Conservation (phyloP, 2,888 invertebrate species). For the Lydus trimaculatus region DNA sequence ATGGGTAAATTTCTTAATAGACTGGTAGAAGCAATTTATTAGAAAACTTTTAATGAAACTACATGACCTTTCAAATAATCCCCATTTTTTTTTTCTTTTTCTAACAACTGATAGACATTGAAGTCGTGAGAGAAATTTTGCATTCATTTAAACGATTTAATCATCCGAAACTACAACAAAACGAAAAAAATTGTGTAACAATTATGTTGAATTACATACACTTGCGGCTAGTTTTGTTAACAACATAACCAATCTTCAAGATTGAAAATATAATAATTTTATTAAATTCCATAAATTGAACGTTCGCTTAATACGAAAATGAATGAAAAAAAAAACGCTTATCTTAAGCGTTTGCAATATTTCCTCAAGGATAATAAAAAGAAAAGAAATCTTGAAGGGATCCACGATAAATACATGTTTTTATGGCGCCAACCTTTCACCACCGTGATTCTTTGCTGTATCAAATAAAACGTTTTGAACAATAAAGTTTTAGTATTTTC, state of each 20-base stretch:
- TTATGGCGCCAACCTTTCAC: background rate
- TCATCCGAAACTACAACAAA: background rate
- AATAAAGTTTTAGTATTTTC: no score
- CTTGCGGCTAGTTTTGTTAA: background rate
- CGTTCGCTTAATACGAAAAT: no score
- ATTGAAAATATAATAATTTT: no score
- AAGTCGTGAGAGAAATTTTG: background rate
- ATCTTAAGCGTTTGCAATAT: background rate
- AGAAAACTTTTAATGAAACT: background rate
- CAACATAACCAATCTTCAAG: no score
- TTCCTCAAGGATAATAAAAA: background rate
- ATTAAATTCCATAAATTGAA: no score
- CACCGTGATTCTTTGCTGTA: background rate
- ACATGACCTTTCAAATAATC: background rate
- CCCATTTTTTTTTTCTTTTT: background rate
- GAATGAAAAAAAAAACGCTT: no score
- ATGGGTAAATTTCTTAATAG: background rate
- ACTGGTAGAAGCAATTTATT: background rate
- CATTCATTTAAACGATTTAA: background rate
- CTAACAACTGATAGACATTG: background rate
- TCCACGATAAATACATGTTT: background rate
- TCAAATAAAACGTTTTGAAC: background rate
- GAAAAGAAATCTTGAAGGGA: background rate
- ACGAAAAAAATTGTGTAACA: background rate
- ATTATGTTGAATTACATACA: background rate